Evolutionary conservation across 2,113 vertebrate species (phyloP).

Genomic region (Dipodomys merriami): DNA sequence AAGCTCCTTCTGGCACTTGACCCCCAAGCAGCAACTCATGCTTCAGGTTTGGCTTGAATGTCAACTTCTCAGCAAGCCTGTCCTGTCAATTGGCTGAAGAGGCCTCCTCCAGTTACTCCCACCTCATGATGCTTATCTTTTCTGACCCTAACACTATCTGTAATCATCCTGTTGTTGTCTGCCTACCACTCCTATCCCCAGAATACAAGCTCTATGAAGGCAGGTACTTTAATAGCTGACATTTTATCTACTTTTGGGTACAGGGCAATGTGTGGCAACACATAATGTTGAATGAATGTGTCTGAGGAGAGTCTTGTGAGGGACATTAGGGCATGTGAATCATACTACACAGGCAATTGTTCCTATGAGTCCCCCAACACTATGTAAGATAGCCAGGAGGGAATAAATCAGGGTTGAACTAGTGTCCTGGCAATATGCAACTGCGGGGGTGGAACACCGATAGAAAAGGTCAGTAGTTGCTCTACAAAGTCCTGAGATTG

Average conservation of each 20-base stretch:
- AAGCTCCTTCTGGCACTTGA: background rate
- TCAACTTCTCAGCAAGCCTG: background rate
- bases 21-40: background rate
- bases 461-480: background rate
- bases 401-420: background rate
- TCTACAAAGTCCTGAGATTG: accelerated
- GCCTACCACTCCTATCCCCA: background rate
- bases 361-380: background rate
- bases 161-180: background rate
- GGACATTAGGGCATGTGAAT: background rate
- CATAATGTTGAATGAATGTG: background rate
- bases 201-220: background rate
- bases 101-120: background rate
- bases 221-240: background rate
- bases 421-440: background rate
- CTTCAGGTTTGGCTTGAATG: background rate
- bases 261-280: background rate
- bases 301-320: background rate
- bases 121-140: background rate
- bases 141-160: background rate
- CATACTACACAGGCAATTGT: background rate
- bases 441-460: background rate
- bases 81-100: background rate
- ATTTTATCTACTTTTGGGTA: background rate
- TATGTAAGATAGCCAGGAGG: background rate